Percentiles rank a stretch among this genome's conserved stretches.
Evolutionary conservation across 2,888 invertebrate genomes (phyloP).

Genomic region (Heliconius ismenius): DNA sequence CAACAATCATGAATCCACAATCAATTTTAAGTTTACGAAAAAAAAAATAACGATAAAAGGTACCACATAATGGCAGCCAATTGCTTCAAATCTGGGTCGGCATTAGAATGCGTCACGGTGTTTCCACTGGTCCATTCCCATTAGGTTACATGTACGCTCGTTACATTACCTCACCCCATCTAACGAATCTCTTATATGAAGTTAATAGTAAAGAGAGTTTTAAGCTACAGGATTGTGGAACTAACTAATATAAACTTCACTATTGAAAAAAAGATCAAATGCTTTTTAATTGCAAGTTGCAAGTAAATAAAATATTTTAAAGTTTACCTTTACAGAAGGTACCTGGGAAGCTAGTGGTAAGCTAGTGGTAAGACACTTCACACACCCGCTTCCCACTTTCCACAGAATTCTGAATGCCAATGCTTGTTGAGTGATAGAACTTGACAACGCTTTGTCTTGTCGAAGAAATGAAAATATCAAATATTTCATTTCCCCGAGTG

Average conservation of each 20-base stretch:
- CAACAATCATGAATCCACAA: not conserved
- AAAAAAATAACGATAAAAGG: conserved; percentile 8
- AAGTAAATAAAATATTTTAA: not conserved
- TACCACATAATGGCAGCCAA: conserved; percentile 14
- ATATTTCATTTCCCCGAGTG: too few relatives aligned
- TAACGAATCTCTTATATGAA: conserved; percentile 22
- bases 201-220: conserved; percentile 4
- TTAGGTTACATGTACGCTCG: conserved; percentile 27
- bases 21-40: not conserved
- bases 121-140: conserved; percentile 26
- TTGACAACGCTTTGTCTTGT: too few relatives aligned
- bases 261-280: too few relatives aligned
- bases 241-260: not conserved
- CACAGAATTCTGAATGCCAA: too few relatives aligned
- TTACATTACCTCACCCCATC: conserved; percentile 26
- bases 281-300: not conserved
- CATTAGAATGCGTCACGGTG: conserved; percentile 29
- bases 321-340: too few relatives aligned
- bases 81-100: conserved; percentile 24
- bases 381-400: too few relatives aligned
- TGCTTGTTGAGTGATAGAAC: too few relatives aligned
- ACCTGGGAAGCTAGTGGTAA: too few relatives aligned
- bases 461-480: too few relatives aligned
- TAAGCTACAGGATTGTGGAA: not conserved
- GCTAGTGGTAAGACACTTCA: too few relatives aligned